Base-by-base conservation (phyloP, 2,797 vertebrate species). In the Falco novaeseelandiae region DNA sequence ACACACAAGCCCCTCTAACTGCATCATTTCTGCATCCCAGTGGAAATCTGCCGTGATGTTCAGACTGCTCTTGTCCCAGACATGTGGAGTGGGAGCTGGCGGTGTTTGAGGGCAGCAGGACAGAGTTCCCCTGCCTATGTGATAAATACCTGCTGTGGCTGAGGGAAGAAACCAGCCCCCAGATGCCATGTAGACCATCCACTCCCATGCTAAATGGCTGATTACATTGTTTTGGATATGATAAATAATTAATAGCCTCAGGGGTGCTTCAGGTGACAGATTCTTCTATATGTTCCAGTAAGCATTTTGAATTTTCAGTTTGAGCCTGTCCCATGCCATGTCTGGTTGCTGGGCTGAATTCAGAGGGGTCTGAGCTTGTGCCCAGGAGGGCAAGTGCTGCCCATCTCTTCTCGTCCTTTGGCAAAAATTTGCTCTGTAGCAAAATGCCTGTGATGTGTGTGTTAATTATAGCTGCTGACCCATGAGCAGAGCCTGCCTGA, bases 371-470 rank as follows among this genome's bases (percentile, higher is more conserved):
- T 70, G 74, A 80, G n/a, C n/a, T 32, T 63, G 29, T 22, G n/a
- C 18, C 38, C 69, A 52, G 51, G 46, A 65, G 34, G 46, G 17
- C 38, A 72, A 79, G 20, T 27, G 14, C 59, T 54, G 42, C 29
- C 0, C 0, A 10, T 30, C 11, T 32, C 36, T 62, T 54, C 4
- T 0, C 32, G 40, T 51, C 27, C 34, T 65, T 71, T 40, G 10
- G 88, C 55, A 51, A 70, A 42, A 62, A 30, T 52, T 49, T 52
- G 14, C n/a, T 63, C 46, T 26, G 27, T 54, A 59, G 34, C 32
- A 59, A 70, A 59, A 88, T 32, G 27, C 40, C 27, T 54, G 55
- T 58, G 27, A n/a, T 63, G 38, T 44, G 42, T 44, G 42, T 71
- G 57, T 59, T 66, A 32, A 14, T 79, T 72, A n/a, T 3, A 42